A percentile compares a stretch with the other conserved stretches of the same genome.
Evolutionary conservation across 2,113 vertebrate genomes (phyloP).

Genomic region (Lophius piscatorius): DNA sequence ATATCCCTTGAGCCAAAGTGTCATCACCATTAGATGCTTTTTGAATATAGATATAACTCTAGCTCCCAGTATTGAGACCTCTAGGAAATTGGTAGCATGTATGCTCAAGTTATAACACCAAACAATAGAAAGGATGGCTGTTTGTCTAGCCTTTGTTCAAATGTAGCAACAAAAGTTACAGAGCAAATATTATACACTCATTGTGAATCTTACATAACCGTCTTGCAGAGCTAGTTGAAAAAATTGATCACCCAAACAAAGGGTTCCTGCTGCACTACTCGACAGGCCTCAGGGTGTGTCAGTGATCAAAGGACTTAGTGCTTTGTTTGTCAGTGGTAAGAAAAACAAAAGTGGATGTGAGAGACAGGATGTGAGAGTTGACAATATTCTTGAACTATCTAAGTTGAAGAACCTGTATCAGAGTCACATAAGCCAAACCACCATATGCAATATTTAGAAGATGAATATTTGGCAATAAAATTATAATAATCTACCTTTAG

Average conservation of each 20-base stretch:
- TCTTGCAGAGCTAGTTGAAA: slow-evolving; percentile 27
- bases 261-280: neutral
- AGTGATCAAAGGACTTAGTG: too few species aligned
- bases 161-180: slow-evolving; percentile 10
- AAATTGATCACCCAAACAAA: slow-evolving; percentile 22
- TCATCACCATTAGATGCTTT: slow-evolving; percentile 2
- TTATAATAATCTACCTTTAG: too few species aligned
- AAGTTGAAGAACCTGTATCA: too few species aligned
- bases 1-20: neutral
- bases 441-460: too few species aligned
- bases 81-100: slow-evolving; percentile 2
- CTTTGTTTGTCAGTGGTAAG: neutral
- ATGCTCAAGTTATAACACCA: slow-evolving; percentile 8
- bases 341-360: neutral
- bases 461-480: too few species aligned
- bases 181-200: slow-evolving; percentile 21
- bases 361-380: neutral
- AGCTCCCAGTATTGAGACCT: slow-evolving; percentile 2
- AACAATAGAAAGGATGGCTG: neutral
- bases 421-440: too few species aligned
- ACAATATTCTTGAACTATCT: too few species aligned
- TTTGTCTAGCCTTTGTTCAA: slow-evolving; percentile 6
- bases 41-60: neutral
- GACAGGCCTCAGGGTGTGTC: neutral
- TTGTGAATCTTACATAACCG: neutral